phyloP scores from a whole-genome alignment of 2,888 invertebrate genomes.

The Andrena haemorrhoa region DNA sequence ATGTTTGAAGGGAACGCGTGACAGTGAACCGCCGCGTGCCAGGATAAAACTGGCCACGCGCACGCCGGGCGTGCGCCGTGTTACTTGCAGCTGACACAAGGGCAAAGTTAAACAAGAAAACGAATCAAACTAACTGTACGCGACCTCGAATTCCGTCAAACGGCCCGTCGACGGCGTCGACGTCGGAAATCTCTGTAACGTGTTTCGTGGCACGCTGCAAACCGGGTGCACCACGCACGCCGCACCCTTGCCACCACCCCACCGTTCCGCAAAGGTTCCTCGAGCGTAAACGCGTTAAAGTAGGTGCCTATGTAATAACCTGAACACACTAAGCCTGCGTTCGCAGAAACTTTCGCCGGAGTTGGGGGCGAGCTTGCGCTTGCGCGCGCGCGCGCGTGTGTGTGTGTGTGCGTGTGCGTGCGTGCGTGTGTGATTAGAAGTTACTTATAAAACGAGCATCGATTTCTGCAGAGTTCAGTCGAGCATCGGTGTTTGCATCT shows the following conservation, averaged over 20 bases:
- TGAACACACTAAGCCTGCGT: constrained; percentile 49
- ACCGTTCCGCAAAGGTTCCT: constrained; percentile 14
- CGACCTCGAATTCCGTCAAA: constrained; percentile 50
- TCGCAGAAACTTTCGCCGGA: constrained; percentile 59
- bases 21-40: constrained; percentile 7
- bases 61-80: constrained; percentile 11
- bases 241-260: constrained; percentile 10
- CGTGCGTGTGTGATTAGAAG: too few species aligned
- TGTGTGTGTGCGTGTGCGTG: too few species aligned
- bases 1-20: background rate
- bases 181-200: constrained; percentile 56
- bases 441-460: too few species aligned
- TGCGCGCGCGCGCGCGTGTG: too few species aligned
- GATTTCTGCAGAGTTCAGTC: too few species aligned
- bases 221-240: background rate
- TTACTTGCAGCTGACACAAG: constrained; percentile 1
- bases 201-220: constrained; percentile 40
- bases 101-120: constrained; percentile 59
- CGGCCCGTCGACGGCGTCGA: constrained; percentile 30
- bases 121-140: constrained; percentile 52
- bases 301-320: constrained; percentile 64
- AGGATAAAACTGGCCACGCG: constrained; percentile 36
- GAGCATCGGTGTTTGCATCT: too few species aligned
- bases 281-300: constrained; percentile 63
- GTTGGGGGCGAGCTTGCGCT: constrained; percentile 37